Conservation (phyloP, 2,113 vertebrate genomes). For the Rhabdornis inornatus region DNA sequence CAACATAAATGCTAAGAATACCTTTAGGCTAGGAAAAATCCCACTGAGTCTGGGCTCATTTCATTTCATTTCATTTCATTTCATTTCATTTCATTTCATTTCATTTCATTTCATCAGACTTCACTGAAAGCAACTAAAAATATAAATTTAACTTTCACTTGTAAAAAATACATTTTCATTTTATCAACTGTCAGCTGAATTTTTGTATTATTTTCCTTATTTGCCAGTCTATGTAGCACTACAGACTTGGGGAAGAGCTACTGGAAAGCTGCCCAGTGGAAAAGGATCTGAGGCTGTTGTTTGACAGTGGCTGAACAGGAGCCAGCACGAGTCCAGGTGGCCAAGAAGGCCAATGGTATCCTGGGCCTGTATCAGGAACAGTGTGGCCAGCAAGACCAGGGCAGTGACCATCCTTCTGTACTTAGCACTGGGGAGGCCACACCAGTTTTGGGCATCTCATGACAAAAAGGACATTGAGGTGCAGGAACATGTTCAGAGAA, state of each 20-base stretch:
- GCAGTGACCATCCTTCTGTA: not conserved
- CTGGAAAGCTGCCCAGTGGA: not conserved
- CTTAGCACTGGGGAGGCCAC: not conserved
- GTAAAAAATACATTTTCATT: not conserved
- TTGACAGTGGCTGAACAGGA: not conserved
- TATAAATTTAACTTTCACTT: not conserved
- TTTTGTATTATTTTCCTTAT: not conserved
- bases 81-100: constrained; percentile 11
- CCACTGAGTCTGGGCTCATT: not conserved
- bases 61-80: not conserved
- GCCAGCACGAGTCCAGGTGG: not conserved
- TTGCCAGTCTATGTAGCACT: not conserved
- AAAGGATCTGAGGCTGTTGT: not conserved
- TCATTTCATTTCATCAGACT: constrained; percentile 7
- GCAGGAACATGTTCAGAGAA: not conserved
- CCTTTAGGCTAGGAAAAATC: not conserved
- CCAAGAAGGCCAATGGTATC: not conserved
- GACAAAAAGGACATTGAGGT: not conserved
- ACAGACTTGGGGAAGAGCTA: not conserved
- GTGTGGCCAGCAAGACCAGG: not conserved
- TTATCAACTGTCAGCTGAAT: not conserved
- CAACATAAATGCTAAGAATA: constrained; percentile 38
- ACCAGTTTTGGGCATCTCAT: not conserved
- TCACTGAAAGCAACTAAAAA: constrained; percentile 23
- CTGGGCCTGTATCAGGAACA: not conserved